phyloP scores from a whole-genome alignment of 2,797 vertebrate species.

The Graptemys geographica region DNA sequence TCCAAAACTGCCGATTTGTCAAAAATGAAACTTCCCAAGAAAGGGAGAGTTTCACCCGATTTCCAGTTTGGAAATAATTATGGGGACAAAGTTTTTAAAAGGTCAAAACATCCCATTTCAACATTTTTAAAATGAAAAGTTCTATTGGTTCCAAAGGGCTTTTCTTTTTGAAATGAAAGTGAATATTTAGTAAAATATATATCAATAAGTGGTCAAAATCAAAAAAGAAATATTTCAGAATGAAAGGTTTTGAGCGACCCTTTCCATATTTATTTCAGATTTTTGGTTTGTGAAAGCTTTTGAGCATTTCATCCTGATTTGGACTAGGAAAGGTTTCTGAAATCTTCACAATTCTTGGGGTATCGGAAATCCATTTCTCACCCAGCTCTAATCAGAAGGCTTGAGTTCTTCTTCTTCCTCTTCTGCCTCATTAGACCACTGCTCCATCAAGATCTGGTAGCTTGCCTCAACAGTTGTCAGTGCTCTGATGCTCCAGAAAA shows the following conservation, averaged over 20 bases:
- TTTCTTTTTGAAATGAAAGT: not conserved
- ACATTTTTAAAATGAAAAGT: not conserved
- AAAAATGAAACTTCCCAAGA: not conserved
- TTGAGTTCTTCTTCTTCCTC: not conserved
- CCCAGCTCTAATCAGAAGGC: not conserved
- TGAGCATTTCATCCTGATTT: not conserved
- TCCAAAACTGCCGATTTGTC: not conserved
- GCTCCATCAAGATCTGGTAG: not conserved
- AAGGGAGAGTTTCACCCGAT: not conserved
- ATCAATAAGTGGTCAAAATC: not conserved
- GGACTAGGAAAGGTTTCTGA: not conserved
- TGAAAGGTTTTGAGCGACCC: not conserved
- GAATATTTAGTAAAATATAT: not conserved
- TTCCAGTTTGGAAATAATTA: not conserved
- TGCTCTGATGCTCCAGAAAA: not conserved
- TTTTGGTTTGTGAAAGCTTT: not conserved
- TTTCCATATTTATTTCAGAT: not conserved
- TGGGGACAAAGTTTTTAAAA: not conserved
- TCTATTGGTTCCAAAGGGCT: not conserved
- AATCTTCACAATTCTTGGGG: not conserved
- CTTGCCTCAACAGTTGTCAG: accelerated
- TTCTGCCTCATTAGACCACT: not conserved
- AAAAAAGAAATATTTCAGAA: not conserved
- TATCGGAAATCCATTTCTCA: not conserved
- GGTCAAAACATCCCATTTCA: too few relatives aligned